Percentiles rank a stretch among this genome's conserved stretches.
Conservation (phyloP, 2,113 vertebrate species). For the Gymnorhina tibicen region DNA sequence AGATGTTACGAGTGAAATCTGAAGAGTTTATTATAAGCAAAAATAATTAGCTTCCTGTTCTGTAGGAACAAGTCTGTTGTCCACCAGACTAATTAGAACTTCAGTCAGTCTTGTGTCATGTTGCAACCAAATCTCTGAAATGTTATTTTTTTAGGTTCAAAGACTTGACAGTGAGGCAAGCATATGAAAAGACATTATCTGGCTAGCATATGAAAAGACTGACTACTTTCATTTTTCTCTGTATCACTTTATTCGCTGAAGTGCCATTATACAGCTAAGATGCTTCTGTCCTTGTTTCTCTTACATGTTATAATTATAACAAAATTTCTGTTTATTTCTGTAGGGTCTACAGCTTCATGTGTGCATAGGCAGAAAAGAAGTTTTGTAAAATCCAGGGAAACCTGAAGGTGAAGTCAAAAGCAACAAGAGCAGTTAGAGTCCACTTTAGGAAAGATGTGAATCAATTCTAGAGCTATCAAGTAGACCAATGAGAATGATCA, state of each 20-base stretch:
- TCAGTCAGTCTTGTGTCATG: not conserved
- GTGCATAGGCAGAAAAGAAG: not conserved
- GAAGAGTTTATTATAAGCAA: conserved; percentile 24
- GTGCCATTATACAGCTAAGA: not conserved
- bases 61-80: conserved; percentile 32
- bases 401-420: not conserved
- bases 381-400: not conserved
- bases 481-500: not conserved
- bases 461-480: not conserved
- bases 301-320: not conserved
- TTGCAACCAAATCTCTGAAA: conserved; percentile 19
- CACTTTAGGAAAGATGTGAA: not conserved
- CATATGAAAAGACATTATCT: not conserved
- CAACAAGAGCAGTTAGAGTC: not conserved
- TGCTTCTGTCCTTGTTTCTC: not conserved
- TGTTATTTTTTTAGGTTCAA: not conserved
- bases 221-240: not conserved
- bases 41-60: conserved; percentile 53
- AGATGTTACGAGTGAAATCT: conserved; percentile 37
- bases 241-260: not conserved
- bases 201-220: not conserved
- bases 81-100: conserved; percentile 33
- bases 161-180: not conserved
- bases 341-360: not conserved
- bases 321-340: not conserved